Evolutionary conservation across 2,888 invertebrate genomes (phyloP), one percentile per base, ranked within the genome.

Genomic region (Agrypnus murinus): DNA sequence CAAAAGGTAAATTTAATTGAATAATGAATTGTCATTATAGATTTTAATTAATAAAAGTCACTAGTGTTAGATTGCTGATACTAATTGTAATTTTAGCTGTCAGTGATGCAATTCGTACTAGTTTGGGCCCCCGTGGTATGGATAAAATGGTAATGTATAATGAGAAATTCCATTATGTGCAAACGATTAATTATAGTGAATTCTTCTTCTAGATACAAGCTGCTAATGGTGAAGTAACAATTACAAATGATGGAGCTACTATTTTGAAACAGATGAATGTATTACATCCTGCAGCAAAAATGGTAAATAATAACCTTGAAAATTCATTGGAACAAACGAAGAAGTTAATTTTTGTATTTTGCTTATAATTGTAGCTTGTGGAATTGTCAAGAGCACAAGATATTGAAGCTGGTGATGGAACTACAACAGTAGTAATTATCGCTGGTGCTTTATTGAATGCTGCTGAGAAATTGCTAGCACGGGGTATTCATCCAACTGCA

Each of bases 231-330:
- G 99, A 99, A 88, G 99, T 99, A 0, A 99, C 98, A 1, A 99
- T 99, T 74, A 99, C 99, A 63, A 99, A 99, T 87, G 99, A 99
- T 89, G 99, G 99, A 67, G 99, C 99, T 36, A 99, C 99, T 36
- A 99, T 99, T 86, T 87, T 99, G 71, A 98, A 99, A 86, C 96
- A 99, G 87, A 99, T 99, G 92, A 96, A 96, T 86, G 98, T 99
- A 1, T 89, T 96, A 74, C 99, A 99, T 86, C 99, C 99, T 57
- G 98, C 99, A 77, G 99, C 99, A 15, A 98, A 98, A 90, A 99
- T 99, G 98, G 96, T 96, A 87, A 67, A 68, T 65, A n/a, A n/a
- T n/a, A n/a, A n/a, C n/a, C n/a, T n/a, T n/a, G n/a, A n/a, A n/a
- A n/a, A n/a, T n/a, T n/a, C n/a, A n/a, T n/a, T n/a, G n/a, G n/a